These are phyloP conservation scores for Oxytorus armatus DNA, from an alignment of 2,888 invertebrate genomes.

Conservation along the genomic window DNA sequence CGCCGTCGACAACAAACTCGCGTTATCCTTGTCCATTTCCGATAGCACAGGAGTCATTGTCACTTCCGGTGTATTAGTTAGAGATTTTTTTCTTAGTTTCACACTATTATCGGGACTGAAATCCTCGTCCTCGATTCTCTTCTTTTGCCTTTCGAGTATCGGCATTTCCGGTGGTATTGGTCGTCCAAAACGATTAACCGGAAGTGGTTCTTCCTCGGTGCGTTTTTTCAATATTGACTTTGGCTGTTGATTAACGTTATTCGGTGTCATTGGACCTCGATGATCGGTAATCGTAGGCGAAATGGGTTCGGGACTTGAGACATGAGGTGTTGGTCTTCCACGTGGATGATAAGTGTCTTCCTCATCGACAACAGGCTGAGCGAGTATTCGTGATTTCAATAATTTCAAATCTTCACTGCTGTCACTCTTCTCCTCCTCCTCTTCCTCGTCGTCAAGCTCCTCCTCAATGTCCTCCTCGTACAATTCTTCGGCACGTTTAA, in stretches of 20 bases:
- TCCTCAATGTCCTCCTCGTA: slow-evolving; percentile 61
- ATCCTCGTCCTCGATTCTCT: slow-evolving; percentile 32
- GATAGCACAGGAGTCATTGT: slow-evolving; percentile 75
- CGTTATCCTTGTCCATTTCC: slow-evolving; percentile 80
- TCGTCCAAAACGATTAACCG: slow-evolving; percentile 78
- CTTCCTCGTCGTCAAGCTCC: slow-evolving; percentile 70
- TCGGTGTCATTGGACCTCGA: slow-evolving; percentile 61
- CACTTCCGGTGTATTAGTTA: slow-evolving; percentile 77
- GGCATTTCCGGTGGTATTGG: slow-evolving; percentile 81
- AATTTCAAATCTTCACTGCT: slow-evolving; percentile 80
- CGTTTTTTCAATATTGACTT: slow-evolving; percentile 92
- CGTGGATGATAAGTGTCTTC: slow-evolving; percentile 82
- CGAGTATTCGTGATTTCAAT: slow-evolving; percentile 79
- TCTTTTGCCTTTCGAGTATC: slow-evolving; percentile 64
- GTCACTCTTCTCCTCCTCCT: slow-evolving; percentile 75
- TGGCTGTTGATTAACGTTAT: slow-evolving; percentile 86
- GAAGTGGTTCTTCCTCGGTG: slow-evolving; percentile 76
- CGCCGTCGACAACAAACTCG: slow-evolving; percentile 81
- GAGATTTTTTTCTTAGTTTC: slow-evolving; percentile 79
- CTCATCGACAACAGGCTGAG: slow-evolving; percentile 78
- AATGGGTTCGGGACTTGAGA: slow-evolving; percentile 64
- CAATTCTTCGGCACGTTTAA: slow-evolving; percentile 49
- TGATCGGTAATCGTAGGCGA: slow-evolving; percentile 64
- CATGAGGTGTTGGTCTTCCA: slow-evolving; percentile 74
- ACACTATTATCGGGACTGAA: slow-evolving; percentile 73